Evolutionary conservation across 2,888 invertebrate genomes (phyloP).

Genomic region (Timandra comae): DNA sequence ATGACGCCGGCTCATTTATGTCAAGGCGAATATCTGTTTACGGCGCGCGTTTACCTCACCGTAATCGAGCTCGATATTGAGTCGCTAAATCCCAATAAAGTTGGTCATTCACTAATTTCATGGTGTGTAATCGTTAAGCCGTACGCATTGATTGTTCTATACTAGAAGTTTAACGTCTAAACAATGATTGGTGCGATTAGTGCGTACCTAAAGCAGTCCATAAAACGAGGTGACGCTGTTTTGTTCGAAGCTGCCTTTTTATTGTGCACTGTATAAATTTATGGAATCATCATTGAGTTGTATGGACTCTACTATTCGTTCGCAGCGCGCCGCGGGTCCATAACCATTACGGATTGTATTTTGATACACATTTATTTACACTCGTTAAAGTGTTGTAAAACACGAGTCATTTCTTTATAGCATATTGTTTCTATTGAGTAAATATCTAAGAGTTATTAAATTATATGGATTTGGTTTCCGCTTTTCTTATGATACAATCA

Average conservation of each 20-base stretch:
- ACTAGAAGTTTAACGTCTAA: slow-evolving; percentile 34
- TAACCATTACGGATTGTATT: slow-evolving; percentile 70
- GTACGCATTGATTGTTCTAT: slow-evolving; percentile 39
- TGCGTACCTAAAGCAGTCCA: slow-evolving; percentile 43
- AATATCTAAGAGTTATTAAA: too few relatives aligned
- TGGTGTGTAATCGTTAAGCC: slow-evolving; percentile 39
- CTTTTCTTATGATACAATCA: too few relatives aligned
- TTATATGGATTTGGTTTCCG: too few relatives aligned
- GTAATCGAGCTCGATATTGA: slow-evolving; percentile 30
- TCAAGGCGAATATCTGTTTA: slow-evolving; percentile 41
- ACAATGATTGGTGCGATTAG: slow-evolving; percentile 51
- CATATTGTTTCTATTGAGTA: too few relatives aligned
- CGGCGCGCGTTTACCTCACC: slow-evolving; percentile 18
- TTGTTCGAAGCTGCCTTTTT: slow-evolving; percentile 67
- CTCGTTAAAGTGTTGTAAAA: slow-evolving; percentile 43
- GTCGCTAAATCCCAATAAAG: slow-evolving; percentile 47
- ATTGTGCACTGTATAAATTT: slow-evolving; percentile 74
- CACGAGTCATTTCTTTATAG: neutral
- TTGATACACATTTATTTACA: slow-evolving; percentile 64
- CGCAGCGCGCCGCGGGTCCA: slow-evolving; percentile 55
- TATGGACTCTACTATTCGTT: slow-evolving; percentile 69
- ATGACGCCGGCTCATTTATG: slow-evolving; percentile 35
- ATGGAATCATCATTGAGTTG: slow-evolving; percentile 74
- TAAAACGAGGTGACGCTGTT: slow-evolving; percentile 67
- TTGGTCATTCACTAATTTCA: slow-evolving; percentile 46